These are phyloP conservation scores for Ceyx melanurus DNA, from an alignment of 2,113 vertebrate species.

Conservation along the genomic window DNA sequence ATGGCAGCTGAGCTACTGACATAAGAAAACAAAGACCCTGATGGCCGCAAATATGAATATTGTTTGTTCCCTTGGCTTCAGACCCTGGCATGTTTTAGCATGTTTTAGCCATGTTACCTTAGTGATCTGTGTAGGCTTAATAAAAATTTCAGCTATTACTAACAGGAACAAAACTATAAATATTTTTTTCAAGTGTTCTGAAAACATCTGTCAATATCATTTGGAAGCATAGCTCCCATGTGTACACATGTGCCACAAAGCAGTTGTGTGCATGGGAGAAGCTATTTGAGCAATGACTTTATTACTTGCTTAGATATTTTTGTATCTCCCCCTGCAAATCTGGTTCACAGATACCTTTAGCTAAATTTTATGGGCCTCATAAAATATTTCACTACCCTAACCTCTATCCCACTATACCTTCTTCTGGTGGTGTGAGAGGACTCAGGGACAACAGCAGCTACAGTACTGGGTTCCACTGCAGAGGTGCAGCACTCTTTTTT, in stretches of 20 bases:
- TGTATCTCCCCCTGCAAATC: neutral
- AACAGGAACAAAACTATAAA: neutral
- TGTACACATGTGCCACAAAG: neutral
- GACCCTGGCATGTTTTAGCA: neutral
- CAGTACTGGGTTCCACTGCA: neutral
- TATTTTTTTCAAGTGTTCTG: neutral
- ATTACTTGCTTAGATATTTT: neutral
- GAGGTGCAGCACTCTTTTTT: neutral
- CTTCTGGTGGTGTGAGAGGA: neutral
- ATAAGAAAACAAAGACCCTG: accelerated
- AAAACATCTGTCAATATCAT: neutral
- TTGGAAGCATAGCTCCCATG: neutral
- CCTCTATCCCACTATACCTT: neutral
- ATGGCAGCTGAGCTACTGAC: neutral
- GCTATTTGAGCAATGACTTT: neutral
- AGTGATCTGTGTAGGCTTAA: neutral
- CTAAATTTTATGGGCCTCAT: neutral
- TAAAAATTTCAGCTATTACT: neutral
- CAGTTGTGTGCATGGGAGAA: neutral
- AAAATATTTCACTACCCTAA: neutral
- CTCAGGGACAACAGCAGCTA: neutral
- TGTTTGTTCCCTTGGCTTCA: neutral
- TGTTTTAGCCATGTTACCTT: neutral
- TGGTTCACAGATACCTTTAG: neutral
- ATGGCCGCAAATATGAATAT: neutral